Evolutionary conservation across 1,140 invertebrate species (phyloP).

Genomic region (Patella vulgata): DNA sequence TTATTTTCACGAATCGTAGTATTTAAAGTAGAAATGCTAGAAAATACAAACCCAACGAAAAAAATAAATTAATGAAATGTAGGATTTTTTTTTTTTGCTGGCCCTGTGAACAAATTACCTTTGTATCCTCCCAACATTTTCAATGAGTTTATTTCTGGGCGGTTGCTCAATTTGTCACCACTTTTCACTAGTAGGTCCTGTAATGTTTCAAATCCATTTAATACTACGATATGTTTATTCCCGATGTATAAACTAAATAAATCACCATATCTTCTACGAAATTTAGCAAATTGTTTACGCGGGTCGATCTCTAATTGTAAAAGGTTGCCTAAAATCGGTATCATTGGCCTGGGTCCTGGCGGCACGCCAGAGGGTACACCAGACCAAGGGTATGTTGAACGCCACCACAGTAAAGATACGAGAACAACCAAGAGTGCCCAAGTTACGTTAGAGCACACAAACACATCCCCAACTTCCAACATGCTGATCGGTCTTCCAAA

Average conservation of each 20-base stretch:
- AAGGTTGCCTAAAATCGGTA: constrained; percentile 37
- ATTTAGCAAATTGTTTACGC: constrained; percentile 7
- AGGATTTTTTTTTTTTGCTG: no score
- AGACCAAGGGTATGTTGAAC: neutral
- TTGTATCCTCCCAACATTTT: constrained; percentile 17
- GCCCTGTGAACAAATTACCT: no score
- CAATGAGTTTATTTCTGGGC: constrained; percentile 16
- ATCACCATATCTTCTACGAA: constrained; percentile 34
- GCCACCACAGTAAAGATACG: constrained; percentile 4
- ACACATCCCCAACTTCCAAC: no score
- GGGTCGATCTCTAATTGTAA: constrained; percentile 23
- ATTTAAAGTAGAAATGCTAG: no score
- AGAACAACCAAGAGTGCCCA: neutral
- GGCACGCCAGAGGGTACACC: no score
- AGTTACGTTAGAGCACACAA: no score
- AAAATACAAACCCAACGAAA: no score
- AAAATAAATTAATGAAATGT: no score
- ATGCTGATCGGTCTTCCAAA: no score
- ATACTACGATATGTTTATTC: constrained; percentile 22
- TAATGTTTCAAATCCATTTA: constrained; percentile 32
- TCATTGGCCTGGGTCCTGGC: constrained; percentile 3
- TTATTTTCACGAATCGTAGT: no score
- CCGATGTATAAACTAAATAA: constrained; percentile 37
- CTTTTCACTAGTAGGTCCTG: constrained; percentile 38
- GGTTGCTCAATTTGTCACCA: constrained; percentile 30